Percentiles rank a stretch among this genome's conserved stretches.
phyloP scores from a whole-genome alignment of 2,888 invertebrate genomes.

The Pegoplata infirma region DNA sequence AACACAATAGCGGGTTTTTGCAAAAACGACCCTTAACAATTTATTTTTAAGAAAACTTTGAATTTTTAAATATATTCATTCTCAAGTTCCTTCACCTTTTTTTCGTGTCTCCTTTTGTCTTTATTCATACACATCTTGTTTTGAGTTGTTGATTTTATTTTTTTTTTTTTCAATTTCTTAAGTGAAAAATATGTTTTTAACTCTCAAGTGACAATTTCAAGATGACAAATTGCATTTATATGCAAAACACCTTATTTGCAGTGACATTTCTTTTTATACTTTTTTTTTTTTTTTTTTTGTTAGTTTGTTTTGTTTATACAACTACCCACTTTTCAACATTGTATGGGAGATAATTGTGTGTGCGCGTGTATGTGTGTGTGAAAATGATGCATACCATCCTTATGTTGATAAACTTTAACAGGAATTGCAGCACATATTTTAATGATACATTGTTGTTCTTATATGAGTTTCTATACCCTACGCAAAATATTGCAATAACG shows the following conservation, averaged over 20 bases:
- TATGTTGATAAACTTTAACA: constrained; percentile 31
- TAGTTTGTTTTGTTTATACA: constrained; percentile 1
- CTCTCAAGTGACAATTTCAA: constrained; percentile 62
- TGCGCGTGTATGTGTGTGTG: constrained; percentile 9
- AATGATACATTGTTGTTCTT: constrained; percentile 34
- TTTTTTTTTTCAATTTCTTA: constrained; percentile 50
- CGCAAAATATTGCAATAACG: no score
- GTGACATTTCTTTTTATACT: constrained; percentile 40
- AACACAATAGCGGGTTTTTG: not conserved
- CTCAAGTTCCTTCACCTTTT: constrained; percentile 15
- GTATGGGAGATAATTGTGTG: no score
- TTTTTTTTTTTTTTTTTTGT: constrained; percentile 24
- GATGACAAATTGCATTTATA: constrained; percentile 67
- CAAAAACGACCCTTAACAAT: not conserved
- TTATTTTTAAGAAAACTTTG: not conserved
- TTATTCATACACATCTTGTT: constrained; percentile 15
- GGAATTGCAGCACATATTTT: constrained; percentile 48
- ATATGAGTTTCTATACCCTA: not conserved
- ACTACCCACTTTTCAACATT: not conserved
- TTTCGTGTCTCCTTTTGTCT: not conserved
- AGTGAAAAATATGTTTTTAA: constrained; percentile 57
- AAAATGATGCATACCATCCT: not conserved
- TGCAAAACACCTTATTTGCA: constrained; percentile 61
- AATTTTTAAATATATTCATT: not conserved
- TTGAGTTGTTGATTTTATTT: constrained; percentile 9